Evolutionary conservation across 2,797 vertebrate species (phyloP).

Genomic region (Gambusia yucatana): DNA sequence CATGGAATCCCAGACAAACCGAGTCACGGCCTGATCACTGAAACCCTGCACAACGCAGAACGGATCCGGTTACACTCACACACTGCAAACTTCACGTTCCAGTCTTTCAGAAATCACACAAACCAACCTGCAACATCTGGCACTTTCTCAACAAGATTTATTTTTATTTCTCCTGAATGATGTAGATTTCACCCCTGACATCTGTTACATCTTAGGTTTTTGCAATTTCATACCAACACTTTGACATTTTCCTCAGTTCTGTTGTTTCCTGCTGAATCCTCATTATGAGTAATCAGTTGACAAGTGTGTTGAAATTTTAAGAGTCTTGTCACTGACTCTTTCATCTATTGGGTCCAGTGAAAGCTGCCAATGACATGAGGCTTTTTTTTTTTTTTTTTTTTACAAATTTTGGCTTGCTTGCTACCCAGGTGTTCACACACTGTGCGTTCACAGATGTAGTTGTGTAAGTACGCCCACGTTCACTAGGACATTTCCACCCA

Average conservation of each 20-base stretch:
- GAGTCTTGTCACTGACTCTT: slow-evolving; percentile 9
- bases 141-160: not conserved
- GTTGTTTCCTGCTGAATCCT: not conserved
- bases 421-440: slow-evolving; percentile 55
- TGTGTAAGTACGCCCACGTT: slow-evolving; percentile 45
- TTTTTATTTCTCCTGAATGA: not conserved
- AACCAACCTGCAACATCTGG: not conserved
- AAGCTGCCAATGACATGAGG: slow-evolving; percentile 25
- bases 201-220: not conserved
- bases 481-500: slow-evolving; percentile 69
- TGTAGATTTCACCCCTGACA: not conserved
- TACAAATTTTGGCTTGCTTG: slow-evolving; percentile 38
- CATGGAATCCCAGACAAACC: no score
- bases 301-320: slow-evolving; percentile 9
- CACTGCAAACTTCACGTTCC: not conserved
- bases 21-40: no score
- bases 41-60: no score
- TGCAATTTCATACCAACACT: not conserved
- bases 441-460: slow-evolving; percentile 45
- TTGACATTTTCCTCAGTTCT: not conserved
- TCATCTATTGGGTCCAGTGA: slow-evolving; percentile 7
- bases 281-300: slow-evolving; percentile 15
- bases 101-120: not conserved
- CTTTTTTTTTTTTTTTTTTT: not conserved
- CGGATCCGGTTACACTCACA: not conserved